These are phyloP conservation scores for Dendrocincla tyrannina DNA, from an alignment of 2,797 vertebrate genomes.

Conservation along the genomic window DNA sequence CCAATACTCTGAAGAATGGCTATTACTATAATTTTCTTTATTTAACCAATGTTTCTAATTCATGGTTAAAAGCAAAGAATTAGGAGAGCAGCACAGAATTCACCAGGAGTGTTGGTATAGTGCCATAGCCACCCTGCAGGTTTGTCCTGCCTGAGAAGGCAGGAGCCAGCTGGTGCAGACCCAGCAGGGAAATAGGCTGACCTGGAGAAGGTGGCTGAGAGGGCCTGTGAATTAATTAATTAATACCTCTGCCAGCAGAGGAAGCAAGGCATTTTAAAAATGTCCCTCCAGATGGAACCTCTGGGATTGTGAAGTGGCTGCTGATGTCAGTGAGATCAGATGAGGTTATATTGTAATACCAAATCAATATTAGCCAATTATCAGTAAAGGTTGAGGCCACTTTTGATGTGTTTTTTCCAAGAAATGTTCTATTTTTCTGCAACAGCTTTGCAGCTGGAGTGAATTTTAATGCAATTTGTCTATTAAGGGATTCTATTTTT, in stretches of 20 bases:
- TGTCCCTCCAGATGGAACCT: constrained; percentile 22
- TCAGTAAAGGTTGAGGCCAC: constrained; percentile 34
- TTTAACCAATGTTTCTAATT: background rate
- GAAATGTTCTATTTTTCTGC: constrained; percentile 36
- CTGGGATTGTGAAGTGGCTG: constrained; percentile 16
- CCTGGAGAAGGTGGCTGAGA: constrained; percentile 40
- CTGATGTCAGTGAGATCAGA: constrained; percentile 43
- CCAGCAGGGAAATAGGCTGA: constrained; percentile 19
- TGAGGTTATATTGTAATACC: constrained; percentile 41
- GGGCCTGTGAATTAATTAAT: constrained; percentile 47
- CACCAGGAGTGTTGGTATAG: background rate
- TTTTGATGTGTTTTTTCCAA: constrained; percentile 33
- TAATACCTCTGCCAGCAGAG: constrained; percentile 15
- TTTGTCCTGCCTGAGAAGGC: background rate
- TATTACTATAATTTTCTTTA: background rate
- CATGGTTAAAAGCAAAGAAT: background rate
- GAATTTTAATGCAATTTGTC: constrained; percentile 33
- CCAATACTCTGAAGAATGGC: background rate
- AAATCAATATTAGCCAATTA: constrained; percentile 63
- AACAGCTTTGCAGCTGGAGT: background rate
- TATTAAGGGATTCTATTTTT: background rate
- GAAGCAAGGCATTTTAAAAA: constrained; percentile 20
- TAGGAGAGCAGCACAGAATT: background rate
- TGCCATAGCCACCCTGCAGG: background rate
- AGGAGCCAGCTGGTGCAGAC: constrained; percentile 30